phyloP scores from a whole-genome alignment of 2,797 vertebrate species.

The Steatocranus sp. region DNA sequence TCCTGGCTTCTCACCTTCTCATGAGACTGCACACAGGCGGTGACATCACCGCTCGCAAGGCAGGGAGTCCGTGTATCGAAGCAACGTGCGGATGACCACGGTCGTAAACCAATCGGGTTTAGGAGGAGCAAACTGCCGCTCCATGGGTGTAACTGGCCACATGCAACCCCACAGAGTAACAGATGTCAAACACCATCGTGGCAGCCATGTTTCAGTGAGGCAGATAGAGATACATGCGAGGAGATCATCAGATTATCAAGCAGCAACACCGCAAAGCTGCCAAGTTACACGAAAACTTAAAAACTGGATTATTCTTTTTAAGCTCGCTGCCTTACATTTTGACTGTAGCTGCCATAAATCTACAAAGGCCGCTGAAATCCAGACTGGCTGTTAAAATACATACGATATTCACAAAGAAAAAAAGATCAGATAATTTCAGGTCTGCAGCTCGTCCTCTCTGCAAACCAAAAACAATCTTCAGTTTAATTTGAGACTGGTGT shows the following conservation, averaged over 20 bases:
- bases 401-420: background rate
- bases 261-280: background rate
- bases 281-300: background rate
- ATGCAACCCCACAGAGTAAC: constrained; percentile 45
- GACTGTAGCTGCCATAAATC: background rate
- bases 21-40: background rate
- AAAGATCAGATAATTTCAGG: background rate
- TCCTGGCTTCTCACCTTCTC: constrained; percentile 13
- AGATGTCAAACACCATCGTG: constrained; percentile 43
- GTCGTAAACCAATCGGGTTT: background rate
- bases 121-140: constrained; percentile 7
- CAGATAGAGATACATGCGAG: constrained; percentile 3
- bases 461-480: constrained; percentile 33
- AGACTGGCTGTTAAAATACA: background rate
- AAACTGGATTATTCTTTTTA: background rate
- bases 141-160: constrained; percentile 17
- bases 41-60: background rate
- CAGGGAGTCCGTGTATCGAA: background rate
- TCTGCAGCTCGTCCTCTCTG: constrained; percentile 2
- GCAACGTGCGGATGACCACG: background rate
- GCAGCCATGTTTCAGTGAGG: constrained; percentile 37
- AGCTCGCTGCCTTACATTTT: background rate
- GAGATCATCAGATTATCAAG: background rate
- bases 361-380: background rate
- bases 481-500: constrained; percentile 37